Evolutionary conservation across 2,113 vertebrate genomes (phyloP).

Genomic region (Tympanuchus pallidicinctus): DNA sequence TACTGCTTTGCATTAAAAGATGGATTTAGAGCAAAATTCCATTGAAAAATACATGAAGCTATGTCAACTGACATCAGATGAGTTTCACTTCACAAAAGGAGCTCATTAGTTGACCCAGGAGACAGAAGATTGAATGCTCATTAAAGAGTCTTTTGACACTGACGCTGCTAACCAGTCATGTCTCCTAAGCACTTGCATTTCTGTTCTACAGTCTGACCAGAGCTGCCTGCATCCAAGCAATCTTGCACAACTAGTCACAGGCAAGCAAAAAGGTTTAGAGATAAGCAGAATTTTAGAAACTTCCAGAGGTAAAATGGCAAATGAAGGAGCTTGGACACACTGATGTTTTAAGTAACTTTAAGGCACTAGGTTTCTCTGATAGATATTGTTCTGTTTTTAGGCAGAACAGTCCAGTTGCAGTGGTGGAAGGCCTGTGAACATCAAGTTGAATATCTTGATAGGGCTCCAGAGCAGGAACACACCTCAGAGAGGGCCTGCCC

Average conservation of each 20-base stretch:
- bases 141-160: background rate
- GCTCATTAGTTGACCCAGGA: conserved; percentile 12
- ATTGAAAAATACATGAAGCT: conserved; percentile 21
- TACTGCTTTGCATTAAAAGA: background rate
- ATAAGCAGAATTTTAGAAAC: background rate
- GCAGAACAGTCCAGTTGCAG: background rate
- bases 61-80: background rate
- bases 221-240: background rate
- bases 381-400: background rate
- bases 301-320: background rate
- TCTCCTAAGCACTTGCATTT: background rate
- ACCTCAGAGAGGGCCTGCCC: background rate
- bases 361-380: background rate
- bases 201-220: background rate
- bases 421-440: background rate
- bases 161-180: background rate
- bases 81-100: conserved; percentile 19
- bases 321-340: background rate
- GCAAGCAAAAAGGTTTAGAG: background rate
- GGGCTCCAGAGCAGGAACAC: background rate
- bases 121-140: conserved; percentile 1
- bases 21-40: conserved; percentile 21
- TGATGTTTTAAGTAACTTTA: background rate
- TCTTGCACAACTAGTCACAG: background rate
- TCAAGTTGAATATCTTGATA: background rate